phyloP scores from a whole-genome alignment of 2,888 invertebrate species.

The Agrotis clavis region DNA sequence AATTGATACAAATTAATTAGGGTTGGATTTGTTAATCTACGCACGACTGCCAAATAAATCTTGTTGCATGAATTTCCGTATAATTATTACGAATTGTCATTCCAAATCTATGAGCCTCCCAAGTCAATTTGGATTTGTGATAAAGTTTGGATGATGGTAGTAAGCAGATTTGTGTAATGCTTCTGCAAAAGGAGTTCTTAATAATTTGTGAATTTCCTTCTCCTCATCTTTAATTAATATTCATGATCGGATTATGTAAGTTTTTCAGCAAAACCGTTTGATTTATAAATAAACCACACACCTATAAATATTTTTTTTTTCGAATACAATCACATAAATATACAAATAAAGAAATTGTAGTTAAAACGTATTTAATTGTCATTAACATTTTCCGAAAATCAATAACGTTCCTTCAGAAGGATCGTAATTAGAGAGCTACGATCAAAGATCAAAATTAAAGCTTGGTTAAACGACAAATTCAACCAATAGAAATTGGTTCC shows the following conservation, averaged over 20 bases:
- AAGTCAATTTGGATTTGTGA: not conserved
- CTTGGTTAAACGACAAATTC: slow-evolving; percentile 46
- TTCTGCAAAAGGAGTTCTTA: not conserved
- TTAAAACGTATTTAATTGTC: slow-evolving; percentile 1
- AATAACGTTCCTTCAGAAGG: slow-evolving; percentile 26
- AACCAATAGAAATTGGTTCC: slow-evolving; percentile 44
- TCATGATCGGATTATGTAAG: not conserved
- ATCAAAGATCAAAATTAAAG: slow-evolving; percentile 47
- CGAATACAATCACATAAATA: not conserved
- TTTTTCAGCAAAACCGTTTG: not conserved
- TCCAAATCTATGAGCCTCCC: not conserved
- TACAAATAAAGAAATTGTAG: not conserved
- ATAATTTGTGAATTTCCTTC: not conserved
- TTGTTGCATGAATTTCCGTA: not conserved
- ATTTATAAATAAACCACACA: not conserved
- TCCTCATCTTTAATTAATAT: not conserved
- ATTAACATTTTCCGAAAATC: slow-evolving; percentile 27
- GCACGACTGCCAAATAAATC: slow-evolving; percentile 9
- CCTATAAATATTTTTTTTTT: not conserved
- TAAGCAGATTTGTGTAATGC: not conserved
- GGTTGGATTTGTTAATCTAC: slow-evolving; percentile 1
- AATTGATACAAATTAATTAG: not conserved
- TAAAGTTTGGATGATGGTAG: not conserved
- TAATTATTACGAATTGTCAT: not conserved
- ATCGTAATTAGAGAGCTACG: slow-evolving; percentile 40